Evolutionary conservation across 2,797 vertebrate species (phyloP), one percentile per base, ranked within the genome.

Genomic region (Manis javanica): DNA sequence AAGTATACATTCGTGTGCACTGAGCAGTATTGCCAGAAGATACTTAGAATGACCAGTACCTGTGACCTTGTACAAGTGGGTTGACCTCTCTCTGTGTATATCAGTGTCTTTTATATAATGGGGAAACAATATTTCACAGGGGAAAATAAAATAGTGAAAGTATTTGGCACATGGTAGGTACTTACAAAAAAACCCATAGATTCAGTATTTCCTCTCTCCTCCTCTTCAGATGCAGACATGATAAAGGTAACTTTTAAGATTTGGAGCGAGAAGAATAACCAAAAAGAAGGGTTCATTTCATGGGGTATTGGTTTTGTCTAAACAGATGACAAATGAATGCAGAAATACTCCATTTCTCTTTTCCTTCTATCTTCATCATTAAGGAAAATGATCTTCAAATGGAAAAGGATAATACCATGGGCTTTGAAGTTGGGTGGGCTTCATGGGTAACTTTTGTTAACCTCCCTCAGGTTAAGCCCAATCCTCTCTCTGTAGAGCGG

Each of bases 81-180:
- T 95, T 95, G 55, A 64, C 18, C 51, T 79, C 37, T 85, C 16
- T 91, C 8, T 91, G 39, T 71, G 6, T 72, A 0, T 61, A 68
- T 87, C 57, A 63, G 12, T 72, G 61, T 90, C 37, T 87, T 95
- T 75, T 61, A 68, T 49, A 10, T 75, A 96, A 89, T 71, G n/a
- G 29, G 29, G 64, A 89, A 92, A 63, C 63, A 29, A 14, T 86
- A 93, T 90, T 96, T 94, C 51, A 66, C 59, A 61, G 37, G n/a
- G 26, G 61, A 26, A 69, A 89, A 94, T 83, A 59, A 92, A 93
- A 63, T 85, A 85, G 10, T 61, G 37, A 51, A 96, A 87, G 42
- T 90, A 83, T 87, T 84, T 95, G 89, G n/a, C 49, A 75, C 18
- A 63, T 55, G 51, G 5, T 46, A 66, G 16, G 10, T 75, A 21